Evolutionary conservation across 2,797 vertebrate species (phyloP), one percentile per base, ranked within the genome.

Genomic region (Anomalospiza imberbis): DNA sequence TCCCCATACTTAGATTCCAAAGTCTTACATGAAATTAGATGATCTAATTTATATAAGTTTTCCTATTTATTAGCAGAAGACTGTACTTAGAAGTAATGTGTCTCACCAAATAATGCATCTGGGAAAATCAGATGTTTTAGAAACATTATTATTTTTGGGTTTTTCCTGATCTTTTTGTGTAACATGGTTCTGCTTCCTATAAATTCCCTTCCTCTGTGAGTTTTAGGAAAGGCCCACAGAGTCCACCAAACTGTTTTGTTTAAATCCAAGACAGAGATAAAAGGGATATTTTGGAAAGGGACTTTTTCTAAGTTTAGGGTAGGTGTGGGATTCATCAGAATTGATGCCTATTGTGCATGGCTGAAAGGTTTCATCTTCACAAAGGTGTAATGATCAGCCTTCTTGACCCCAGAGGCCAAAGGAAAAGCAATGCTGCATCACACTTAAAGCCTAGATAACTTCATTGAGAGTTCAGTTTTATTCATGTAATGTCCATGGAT

Each of bases 91-190:
- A 66, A 76, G 19, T 34, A 55, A 32, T 20, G 18, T 2, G 0
- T 55, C 28, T 44, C 48, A 70, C 4, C 36, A 71, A 45, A 75
- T 38, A 12, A 32, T 44, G 17, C 4, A 32, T 12, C 17, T 25
- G 3, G 5, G 22, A 85, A 79, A 80, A 80, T 16, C 11, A 66
- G n/a, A 28, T 13, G 9, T 25, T 83, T 90, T 48, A 6, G 9
- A 54, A 13, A 60, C 0, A 1, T 68, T 75, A 10, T 13, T 20
- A 6, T 61, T 68, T 7, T 7, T 36, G 2, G 0, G 15, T 51
- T 89, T 40, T 65, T 57, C 38, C 8, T 50, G 4, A 11, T 85
- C 61, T 80, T 42, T 58, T 70, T 48, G 7, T 62, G 63, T 38
- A 31, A 38, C 6, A 12, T 2, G 3, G 5, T 73, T 80, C 10